Percentiles rank a stretch among this genome's conserved stretches.
phyloP scores from a whole-genome alignment of 2,888 invertebrate genomes.

The Megalurothrips usitatus region DNA sequence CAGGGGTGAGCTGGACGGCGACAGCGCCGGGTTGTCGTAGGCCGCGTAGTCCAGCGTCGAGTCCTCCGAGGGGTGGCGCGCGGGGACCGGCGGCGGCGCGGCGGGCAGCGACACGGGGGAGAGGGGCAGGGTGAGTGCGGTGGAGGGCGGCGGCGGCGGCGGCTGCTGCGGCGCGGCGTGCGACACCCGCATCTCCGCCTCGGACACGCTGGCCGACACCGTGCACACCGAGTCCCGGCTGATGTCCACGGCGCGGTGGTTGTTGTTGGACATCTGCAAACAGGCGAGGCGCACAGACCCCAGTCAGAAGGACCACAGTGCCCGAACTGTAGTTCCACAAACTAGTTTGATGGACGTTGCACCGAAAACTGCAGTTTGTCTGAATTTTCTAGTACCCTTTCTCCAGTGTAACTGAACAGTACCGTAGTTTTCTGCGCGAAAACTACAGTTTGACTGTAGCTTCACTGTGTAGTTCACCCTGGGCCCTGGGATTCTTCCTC shows the following conservation, averaged over 20 bases:
- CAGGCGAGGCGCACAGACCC: neutral
- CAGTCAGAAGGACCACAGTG: no score
- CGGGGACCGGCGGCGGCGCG: slow-evolving; percentile 28
- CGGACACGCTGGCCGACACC: slow-evolving; percentile 15
- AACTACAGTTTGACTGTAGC: no score
- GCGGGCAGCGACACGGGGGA: slow-evolving; percentile 32
- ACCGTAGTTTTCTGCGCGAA: no score
- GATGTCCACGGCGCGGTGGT: slow-evolving; percentile 15
- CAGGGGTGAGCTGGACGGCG: slow-evolving; percentile 28
- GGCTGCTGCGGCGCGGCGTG: neutral
- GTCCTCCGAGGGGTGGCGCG: slow-evolving; percentile 33
- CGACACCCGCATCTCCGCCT: neutral
- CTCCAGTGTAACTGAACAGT: no score
- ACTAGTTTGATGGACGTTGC: no score
- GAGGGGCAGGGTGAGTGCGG: neutral
- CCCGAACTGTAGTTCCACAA: no score
- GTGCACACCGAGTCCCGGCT: neutral
- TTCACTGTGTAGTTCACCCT: no score
- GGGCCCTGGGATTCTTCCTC: no score
- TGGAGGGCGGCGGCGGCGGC: neutral
- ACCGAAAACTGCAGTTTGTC: no score
- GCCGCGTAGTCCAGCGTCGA: slow-evolving; percentile 34
- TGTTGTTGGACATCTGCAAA: slow-evolving; percentile 25
- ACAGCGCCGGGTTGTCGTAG: slow-evolving; percentile 34
- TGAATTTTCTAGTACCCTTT: no score